Evolutionary conservation across 2,797 vertebrate species (phyloP).

Genomic region (Tenualosa ilisha): DNA sequence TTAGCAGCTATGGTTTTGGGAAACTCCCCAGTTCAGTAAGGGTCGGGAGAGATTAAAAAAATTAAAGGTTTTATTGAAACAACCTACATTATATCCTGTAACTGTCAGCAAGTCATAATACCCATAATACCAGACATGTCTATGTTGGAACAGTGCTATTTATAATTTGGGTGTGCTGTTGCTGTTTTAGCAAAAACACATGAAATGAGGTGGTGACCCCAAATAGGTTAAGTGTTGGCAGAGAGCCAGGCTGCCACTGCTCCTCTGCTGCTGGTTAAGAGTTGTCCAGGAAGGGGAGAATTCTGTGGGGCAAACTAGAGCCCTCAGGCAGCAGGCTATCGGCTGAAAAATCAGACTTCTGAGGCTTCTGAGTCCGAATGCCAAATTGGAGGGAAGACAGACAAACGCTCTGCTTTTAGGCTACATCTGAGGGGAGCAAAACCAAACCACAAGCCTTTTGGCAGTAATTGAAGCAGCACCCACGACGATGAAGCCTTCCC

Average conservation of each 20-base stretch:
- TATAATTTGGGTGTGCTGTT: too few relatives aligned
- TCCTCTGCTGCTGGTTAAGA: neutral
- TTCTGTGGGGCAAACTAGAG: neutral
- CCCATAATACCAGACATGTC: too few relatives aligned
- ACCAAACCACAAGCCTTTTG: neutral
- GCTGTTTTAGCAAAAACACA: too few relatives aligned
- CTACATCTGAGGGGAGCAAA: neutral
- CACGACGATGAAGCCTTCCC: neutral
- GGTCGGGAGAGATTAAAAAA: too few relatives aligned
- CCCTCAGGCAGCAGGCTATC: neutral
- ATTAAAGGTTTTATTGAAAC: too few relatives aligned
- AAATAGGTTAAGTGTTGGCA: neutral
- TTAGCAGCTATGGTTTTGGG: too few relatives aligned
- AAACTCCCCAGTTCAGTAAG: too few relatives aligned
- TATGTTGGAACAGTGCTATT: too few relatives aligned
- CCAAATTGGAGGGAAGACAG: neutral
- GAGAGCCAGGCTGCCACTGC: neutral
- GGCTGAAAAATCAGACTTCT: neutral
- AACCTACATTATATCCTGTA: too few relatives aligned
- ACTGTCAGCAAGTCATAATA: too few relatives aligned
- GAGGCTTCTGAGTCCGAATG: neutral
- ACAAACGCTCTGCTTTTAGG: neutral
- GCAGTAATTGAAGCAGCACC: constrained; percentile 10
- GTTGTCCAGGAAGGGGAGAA: neutral
- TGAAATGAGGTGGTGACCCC: too few relatives aligned